A percentile compares a stretch with the other conserved stretches of the same genome.
Conservation (phyloP, 2,797 vertebrate genomes). For the Pelochelys cantorii region DNA sequence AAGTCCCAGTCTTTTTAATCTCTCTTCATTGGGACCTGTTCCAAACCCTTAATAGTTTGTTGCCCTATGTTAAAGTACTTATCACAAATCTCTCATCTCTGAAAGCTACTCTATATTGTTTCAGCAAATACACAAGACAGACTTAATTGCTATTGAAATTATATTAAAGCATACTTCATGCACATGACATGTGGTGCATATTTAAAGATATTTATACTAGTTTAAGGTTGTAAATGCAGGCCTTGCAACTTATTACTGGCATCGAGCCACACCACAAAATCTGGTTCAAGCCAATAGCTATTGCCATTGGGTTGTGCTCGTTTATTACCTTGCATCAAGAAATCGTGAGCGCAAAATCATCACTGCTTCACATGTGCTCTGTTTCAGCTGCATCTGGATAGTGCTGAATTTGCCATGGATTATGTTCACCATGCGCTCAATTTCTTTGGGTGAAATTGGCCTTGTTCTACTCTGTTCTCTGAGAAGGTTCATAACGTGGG, state of each 20-base stretch:
- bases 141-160: accelerated
- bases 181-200: accelerated
- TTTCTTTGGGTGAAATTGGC: conserved; percentile 85
- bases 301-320: accelerated
- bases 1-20: no score
- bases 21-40: no score
- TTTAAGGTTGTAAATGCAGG: accelerated
- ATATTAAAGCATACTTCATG: background rate
- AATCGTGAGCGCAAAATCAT: conserved; percentile 83
- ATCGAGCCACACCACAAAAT: background rate
- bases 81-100: background rate
- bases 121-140: background rate
- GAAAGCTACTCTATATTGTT: background rate
- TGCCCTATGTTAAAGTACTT: background rate
- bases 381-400: conserved; percentile 87
- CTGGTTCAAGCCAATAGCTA: background rate
- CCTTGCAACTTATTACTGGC: accelerated
- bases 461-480: conserved; percentile 86
- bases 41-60: no score
- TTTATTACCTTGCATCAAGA: conserved; percentile 79
- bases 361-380: conserved; percentile 86
- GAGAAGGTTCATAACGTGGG: conserved; percentile 88
- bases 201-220: background rate
- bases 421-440: conserved; percentile 83
- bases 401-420: conserved; percentile 88